These are phyloP conservation scores for Eulemur coronatus DNA, from an alignment of 2,797 vertebrate genomes.

Conservation along the genomic window DNA sequence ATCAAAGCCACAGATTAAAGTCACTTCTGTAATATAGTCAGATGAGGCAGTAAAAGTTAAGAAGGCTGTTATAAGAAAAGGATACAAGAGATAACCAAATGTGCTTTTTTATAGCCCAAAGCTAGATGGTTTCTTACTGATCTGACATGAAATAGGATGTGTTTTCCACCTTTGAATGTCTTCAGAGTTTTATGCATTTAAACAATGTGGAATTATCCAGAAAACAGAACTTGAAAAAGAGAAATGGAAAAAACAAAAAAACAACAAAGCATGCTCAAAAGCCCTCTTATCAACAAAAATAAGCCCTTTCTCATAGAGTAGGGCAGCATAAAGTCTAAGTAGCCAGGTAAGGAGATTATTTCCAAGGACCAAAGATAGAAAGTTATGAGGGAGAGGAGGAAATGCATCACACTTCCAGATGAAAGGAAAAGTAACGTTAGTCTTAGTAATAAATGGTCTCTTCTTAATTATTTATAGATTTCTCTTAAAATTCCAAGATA, in stretches of 20 bases:
- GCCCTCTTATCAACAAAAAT: neutral
- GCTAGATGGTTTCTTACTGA: neutral
- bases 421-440: neutral
- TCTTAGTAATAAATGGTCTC: neutral
- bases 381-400: neutral
- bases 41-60: neutral
- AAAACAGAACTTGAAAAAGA: neutral
- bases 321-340: neutral
- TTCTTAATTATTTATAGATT: neutral
- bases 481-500: neutral
- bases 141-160: neutral
- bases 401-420: neutral
- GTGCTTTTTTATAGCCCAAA: neutral
- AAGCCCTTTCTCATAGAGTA: neutral
- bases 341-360: neutral
- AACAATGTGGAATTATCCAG: neutral
- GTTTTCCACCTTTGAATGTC: constrained; percentile 33
- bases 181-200: constrained; percentile 33
- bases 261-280: neutral
- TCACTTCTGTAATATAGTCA: neutral
- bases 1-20: constrained; percentile 38
- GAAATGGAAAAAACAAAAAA: neutral
- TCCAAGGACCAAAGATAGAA: neutral
- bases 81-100: neutral
- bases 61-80: neutral